Conservation (phyloP, 2,113 vertebrate genomes). For the Ariopsis seemanni region DNA sequence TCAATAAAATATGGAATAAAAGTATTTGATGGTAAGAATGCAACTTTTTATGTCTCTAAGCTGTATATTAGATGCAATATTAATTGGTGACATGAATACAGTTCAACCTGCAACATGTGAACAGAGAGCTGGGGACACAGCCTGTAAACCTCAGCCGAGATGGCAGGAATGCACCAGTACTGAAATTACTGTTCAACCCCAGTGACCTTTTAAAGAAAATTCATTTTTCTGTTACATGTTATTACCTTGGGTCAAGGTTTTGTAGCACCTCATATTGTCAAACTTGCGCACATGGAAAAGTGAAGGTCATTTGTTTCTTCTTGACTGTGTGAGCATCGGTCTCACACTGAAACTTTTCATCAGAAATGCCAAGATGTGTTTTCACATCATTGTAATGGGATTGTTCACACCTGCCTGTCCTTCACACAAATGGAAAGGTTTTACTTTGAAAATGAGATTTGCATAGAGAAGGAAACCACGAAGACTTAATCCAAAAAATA, state of each 20-base stretch:
- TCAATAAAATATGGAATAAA: too few species aligned
- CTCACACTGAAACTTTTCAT: conserved; percentile 46
- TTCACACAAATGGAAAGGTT: conserved; percentile 57
- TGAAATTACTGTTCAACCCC: conserved; percentile 10
- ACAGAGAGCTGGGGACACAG: not conserved
- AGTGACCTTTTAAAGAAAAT: conserved; percentile 24
- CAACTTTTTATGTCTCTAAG: not conserved
- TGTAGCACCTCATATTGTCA: not conserved
- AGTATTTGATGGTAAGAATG: too few species aligned
- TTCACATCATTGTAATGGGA: conserved; percentile 65
- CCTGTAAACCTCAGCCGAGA: not conserved
- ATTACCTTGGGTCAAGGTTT: not conserved
- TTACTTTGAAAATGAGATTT: conserved; percentile 66
- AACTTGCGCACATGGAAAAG: not conserved
- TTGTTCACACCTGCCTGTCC: conserved; percentile 69
- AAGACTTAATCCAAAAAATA: conserved; percentile 57
- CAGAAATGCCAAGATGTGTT: conserved; percentile 63
- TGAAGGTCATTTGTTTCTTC: conserved; percentile 55
- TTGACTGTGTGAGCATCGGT: conserved; percentile 41
- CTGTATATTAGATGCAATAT: not conserved
- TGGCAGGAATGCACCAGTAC: not conserved
- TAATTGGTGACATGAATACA: not conserved
- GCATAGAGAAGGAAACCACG: conserved; percentile 59
- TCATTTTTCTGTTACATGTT: not conserved
- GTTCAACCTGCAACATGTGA: not conserved